Evolutionary conservation across 2,888 invertebrate species (phyloP), one percentile per base, ranked within the genome.

Genomic region (Spodoptera exigua): DNA sequence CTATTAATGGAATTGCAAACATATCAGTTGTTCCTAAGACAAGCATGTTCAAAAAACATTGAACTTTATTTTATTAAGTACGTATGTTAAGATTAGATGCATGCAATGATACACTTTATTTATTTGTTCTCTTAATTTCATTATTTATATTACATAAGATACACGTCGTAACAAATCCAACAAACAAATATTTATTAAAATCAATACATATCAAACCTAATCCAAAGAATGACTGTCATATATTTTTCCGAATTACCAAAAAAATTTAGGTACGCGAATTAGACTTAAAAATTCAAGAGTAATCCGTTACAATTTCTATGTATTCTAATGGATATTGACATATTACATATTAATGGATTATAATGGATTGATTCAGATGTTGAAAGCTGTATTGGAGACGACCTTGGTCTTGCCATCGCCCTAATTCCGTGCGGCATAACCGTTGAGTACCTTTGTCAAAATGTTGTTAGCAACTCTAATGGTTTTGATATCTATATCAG

Each of bases 331-430:
- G 47, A 57, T 62, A 40, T 57, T 52, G 49, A 56, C 47, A 61
- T 44, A 70, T 66, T 62, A 48, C 11, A 49, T 58, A 62, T 63
- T 61, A 62, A 71, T 58, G 48, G 34, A 47, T 35, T 43, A 5
- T 75, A 70, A 66, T 63, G 70, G 70, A 74, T 53, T 61, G 53
- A 70, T 60, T 43, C 52, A 53, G 41, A 61, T 3, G 34, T 27
- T 40, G 18, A 43, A 35, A 59, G 39, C 18, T 17, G n/a, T 41
- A 37, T 47, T 43, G 16, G 34, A 7, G 13, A 35, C 21, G 5
- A 53, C 43, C 41, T 60, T 46, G 35, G 27, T 14, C 10, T 39
- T 32, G 16, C 16, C 3, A 39, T 14, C 9, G 48, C 10, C 13
- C 27, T 3, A 35, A 39, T 56, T 27, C 10, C 37, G 44, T 48